Evolutionary conservation across 2,888 invertebrate species (phyloP), one percentile per base, ranked within the genome.

Genomic region (Serrognathus titanus): DNA sequence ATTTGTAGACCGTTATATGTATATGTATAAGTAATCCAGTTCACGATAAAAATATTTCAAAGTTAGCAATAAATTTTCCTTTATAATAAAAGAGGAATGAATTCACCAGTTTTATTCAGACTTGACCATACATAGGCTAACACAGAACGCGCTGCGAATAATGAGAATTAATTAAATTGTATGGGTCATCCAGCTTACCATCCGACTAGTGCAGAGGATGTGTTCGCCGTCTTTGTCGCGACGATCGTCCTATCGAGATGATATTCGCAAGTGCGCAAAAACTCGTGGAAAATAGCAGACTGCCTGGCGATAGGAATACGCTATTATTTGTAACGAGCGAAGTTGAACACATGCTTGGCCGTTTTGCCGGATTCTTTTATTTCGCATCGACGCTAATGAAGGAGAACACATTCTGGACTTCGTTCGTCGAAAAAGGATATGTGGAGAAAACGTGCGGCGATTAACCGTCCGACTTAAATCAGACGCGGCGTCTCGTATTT

Each of bases 81-180:
- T 31, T 31, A 31, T 31, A 31, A 31, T 31, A 63, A 61, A 62
- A 62, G 58, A 56, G 57, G 59, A 63, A 61, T 60, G 58, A 63
- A 61, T 63, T 57, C 63, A 61, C 63, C 61, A 59, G 63, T 66
- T 65, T 65, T 59, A 58, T 59, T 61, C 57, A 60, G 60, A 63
- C 63, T 65, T 66, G 65, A 63, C 64, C 64, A 66, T 58, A 66
- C 63, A 61, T 53, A 66, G 62, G 58, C 64, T 64, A 62, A 61
- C 61, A 64, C 63, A 59, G 60, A 61, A 67, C 66, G 67, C 63
- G 64, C 60, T 60, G 59, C 57, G 66, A 67, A 67, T 67, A 67
- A 67, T 66, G 66, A 66, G 66, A 64, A 65, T 67, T 64, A 67
- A 67, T 67, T 67, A 65, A 67, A 64, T 66, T 62, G 63, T 63